A percentile compares a stretch with the other conserved stretches of the same genome.
Conservation (phyloP, 2,113 vertebrate species). For the Menidia beryllina region DNA sequence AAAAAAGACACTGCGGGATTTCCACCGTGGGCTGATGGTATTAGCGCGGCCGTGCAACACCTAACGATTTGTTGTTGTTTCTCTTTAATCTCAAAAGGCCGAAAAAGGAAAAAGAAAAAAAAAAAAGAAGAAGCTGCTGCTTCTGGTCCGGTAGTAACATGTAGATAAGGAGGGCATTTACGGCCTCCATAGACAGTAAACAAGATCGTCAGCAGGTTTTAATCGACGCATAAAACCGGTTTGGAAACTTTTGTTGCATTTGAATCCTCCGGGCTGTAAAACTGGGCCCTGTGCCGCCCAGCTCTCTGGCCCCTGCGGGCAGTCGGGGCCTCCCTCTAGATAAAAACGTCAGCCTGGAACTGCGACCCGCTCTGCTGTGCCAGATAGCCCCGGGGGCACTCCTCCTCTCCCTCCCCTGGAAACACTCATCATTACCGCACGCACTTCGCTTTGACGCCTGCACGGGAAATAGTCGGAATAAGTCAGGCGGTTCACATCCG, state of each 20-base stretch:
- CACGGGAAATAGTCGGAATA: slow-evolving; percentile 61
- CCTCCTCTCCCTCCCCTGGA: slow-evolving; percentile 47
- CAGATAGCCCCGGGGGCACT: slow-evolving; percentile 45
- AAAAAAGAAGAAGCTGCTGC: background rate
- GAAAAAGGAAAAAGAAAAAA: background rate
- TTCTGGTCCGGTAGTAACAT: slow-evolving; percentile 20
- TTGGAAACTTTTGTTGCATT: slow-evolving; percentile 7
- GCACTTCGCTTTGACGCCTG: slow-evolving; percentile 74
- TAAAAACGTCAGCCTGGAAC: slow-evolving; percentile 43
- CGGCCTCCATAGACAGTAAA: slow-evolving; percentile 7
- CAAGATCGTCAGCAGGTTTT: slow-evolving; percentile 8
- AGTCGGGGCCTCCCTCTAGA: slow-evolving; percentile 19
- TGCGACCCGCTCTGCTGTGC: slow-evolving; percentile 28
- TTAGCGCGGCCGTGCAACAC: slow-evolving; percentile 6
- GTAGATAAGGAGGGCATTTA: slow-evolving; percentile 31
- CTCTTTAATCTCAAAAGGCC: background rate
- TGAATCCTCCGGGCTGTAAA: slow-evolving; percentile 1
- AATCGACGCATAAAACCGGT: background rate
- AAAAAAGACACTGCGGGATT: slow-evolving; percentile 40
- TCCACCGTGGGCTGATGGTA: slow-evolving; percentile 6
- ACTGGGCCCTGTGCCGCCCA: slow-evolving; percentile 2
- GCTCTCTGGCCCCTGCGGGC: slow-evolving; percentile 34
- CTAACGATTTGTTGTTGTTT: background rate
- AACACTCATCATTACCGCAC: slow-evolving; percentile 65
- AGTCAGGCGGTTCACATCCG: slow-evolving; percentile 68